phyloP scores from a whole-genome alignment of 2,797 vertebrate species.

The Parambassis ranga region DNA sequence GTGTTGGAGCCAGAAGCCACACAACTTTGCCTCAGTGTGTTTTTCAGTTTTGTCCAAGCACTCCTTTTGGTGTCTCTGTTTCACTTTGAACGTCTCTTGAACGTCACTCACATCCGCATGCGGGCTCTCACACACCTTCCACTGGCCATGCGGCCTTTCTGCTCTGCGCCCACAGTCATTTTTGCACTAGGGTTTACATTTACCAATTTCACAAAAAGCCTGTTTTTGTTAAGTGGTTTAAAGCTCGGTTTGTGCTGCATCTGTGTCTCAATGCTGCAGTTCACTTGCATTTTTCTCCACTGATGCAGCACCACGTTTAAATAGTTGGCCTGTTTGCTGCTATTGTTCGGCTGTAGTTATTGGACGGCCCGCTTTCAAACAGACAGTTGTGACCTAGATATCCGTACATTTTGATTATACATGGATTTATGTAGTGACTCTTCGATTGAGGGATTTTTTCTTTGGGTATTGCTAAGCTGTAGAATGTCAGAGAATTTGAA shows the following conservation, averaged over 20 bases:
- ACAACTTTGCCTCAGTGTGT: slow-evolving; percentile 32
- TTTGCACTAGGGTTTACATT: slow-evolving; percentile 33
- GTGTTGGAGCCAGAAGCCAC: slow-evolving; percentile 53
- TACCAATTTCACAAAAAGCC: slow-evolving; percentile 22
- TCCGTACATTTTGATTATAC: slow-evolving; percentile 55
- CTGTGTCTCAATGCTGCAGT: neutral
- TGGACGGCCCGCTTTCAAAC: slow-evolving; percentile 35
- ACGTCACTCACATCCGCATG: slow-evolving; percentile 26
- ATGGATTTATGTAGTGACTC: slow-evolving; percentile 35
- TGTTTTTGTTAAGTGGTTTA: slow-evolving; percentile 20
- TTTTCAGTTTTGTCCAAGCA: slow-evolving; percentile 20
- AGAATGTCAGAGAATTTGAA: slow-evolving; percentile 22
- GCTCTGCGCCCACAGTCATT: slow-evolving; percentile 36
- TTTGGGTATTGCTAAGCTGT: slow-evolving; percentile 31
- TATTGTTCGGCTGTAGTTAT: slow-evolving; percentile 44
- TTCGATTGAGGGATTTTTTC: slow-evolving; percentile 26
- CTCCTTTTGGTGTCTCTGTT: slow-evolving; percentile 37
- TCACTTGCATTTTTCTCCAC: neutral
- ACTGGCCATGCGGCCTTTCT: slow-evolving; percentile 44
- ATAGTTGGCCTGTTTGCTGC: slow-evolving; percentile 34
- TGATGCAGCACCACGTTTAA: slow-evolving; percentile 29
- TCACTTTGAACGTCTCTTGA: slow-evolving; percentile 44
- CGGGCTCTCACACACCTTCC: slow-evolving; percentile 44
- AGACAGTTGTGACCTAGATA: slow-evolving; percentile 64
- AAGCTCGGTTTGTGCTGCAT: slow-evolving; percentile 15